These are phyloP conservation scores for Polyploca ridens DNA, from an alignment of 2,888 invertebrate species.

Conservation along the genomic window DNA sequence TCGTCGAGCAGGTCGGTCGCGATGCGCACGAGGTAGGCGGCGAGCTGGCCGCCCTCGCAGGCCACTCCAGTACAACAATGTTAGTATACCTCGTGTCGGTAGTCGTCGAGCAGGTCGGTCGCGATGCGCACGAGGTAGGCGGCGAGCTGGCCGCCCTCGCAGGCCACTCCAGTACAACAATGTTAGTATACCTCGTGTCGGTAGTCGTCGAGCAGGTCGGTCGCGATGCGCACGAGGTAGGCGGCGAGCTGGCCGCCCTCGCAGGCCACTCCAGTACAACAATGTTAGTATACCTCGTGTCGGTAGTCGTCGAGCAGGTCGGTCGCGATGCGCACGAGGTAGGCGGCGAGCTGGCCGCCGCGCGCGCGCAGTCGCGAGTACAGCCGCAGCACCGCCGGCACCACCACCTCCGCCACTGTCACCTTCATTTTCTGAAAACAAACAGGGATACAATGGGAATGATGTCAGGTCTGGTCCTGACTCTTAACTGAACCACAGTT, in stretches of 20 bases:
- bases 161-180: slow-evolving; percentile 49
- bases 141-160: slow-evolving; percentile 72
- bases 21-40: slow-evolving; percentile 74
- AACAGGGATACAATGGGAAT: neutral
- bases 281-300: slow-evolving; percentile 64
- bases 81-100: slow-evolving; percentile 72
- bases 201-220: slow-evolving; percentile 78
- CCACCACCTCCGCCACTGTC: slow-evolving; percentile 86
- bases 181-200: slow-evolving; percentile 68
- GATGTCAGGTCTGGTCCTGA: too few species aligned
- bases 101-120: slow-evolving; percentile 77
- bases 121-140: slow-evolving; percentile 78
- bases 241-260: slow-evolving; percentile 70
- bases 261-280: slow-evolving; percentile 55
- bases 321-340: slow-evolving; percentile 77
- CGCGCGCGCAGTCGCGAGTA: slow-evolving; percentile 82
- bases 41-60: slow-evolving; percentile 77
- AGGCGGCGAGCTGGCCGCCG: slow-evolving; percentile 70
- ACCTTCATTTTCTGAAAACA: slow-evolving; percentile 83
- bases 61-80: slow-evolving; percentile 28
- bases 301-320: slow-evolving; percentile 79
- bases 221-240: slow-evolving; percentile 77
- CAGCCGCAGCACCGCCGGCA: slow-evolving; percentile 87
- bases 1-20: slow-evolving; percentile 78
- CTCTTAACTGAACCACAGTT: too few species aligned